Base-by-base conservation (phyloP, 2,113 vertebrate genomes). In the Epinephelus lanceolatus region DNA sequence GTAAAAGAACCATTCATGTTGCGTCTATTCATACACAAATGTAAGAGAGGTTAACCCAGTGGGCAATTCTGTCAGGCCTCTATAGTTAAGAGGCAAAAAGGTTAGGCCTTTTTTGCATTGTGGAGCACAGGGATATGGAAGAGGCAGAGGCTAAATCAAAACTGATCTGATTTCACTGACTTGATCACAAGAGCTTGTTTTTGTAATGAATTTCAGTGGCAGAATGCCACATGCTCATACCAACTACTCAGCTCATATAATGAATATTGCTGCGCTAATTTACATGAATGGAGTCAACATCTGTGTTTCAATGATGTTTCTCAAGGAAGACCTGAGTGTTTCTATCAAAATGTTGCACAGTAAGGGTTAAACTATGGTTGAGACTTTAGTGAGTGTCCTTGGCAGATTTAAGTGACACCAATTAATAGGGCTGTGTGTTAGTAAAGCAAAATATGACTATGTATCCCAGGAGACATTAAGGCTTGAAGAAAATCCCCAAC, bases 11-110 rank as follows among this genome's bases (percentile, higher is more conserved):
- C 88, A 86, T 93, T 94, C 87, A 94, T 81, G 81, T 69, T 53
- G 62, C 83, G 40, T 88, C 94, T 76, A 93, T 96, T 96, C 93
- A 95, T 89, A 95, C 78, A 93, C 94, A 94, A 95, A 95, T 95
- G 89, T 45, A 81, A 83, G 71, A 47, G 84, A 87, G 87, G 87
- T 88, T 92, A 89, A 86, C 84, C 76, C 79, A 85, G 89, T 85
- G 87, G 87, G 80, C 62, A 77, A 87, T 8, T 84, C 84, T 81
- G 86, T 89, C 93, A 88, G 86, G 77, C 78, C 91, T 61, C 83
- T 62, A 37, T 65, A 56, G 70, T 57, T 82, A 80, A 78, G 79
- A 84, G 57, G 67, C 59, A 8, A 74, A 79, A 75, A 79, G 76
- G 75, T 81, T 69, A 55, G 15, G 25, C 53, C 57, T 45, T 45